Evolutionary conservation across 2,113 vertebrate species (phyloP).

Genomic region (Corythornis cristatus): DNA sequence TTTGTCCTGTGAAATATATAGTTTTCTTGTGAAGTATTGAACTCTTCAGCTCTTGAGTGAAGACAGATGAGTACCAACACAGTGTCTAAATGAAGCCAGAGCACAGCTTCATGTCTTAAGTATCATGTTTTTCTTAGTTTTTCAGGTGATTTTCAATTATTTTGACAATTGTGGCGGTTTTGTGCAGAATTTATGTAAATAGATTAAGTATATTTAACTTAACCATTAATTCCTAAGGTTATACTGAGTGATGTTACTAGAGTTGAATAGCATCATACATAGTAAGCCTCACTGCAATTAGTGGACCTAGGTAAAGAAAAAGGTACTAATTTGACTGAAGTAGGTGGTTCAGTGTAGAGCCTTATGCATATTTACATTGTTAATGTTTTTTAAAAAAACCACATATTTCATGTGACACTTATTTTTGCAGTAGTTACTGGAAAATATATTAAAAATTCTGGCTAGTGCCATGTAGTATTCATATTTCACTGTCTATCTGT

Average conservation of each 20-base stretch:
- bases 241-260: background rate
- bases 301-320: background rate
- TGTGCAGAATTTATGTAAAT: background rate
- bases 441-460: background rate
- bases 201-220: background rate
- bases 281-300: background rate
- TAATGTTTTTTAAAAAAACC: background rate
- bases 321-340: background rate
- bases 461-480: background rate
- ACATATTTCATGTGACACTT: background rate
- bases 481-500: background rate
- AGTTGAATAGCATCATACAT: fast-evolving
- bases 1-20: background rate
- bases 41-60: background rate
- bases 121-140: background rate
- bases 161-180: background rate
- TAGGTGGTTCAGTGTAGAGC: background rate
- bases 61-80: background rate
- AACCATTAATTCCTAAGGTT: background rate
- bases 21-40: background rate
- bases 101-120: background rate
- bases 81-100: background rate
- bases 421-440: background rate
- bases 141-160: background rate
- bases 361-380: background rate